Conservation (phyloP, 2,888 invertebrate genomes). For the Himalopsyche tibetana region DNA sequence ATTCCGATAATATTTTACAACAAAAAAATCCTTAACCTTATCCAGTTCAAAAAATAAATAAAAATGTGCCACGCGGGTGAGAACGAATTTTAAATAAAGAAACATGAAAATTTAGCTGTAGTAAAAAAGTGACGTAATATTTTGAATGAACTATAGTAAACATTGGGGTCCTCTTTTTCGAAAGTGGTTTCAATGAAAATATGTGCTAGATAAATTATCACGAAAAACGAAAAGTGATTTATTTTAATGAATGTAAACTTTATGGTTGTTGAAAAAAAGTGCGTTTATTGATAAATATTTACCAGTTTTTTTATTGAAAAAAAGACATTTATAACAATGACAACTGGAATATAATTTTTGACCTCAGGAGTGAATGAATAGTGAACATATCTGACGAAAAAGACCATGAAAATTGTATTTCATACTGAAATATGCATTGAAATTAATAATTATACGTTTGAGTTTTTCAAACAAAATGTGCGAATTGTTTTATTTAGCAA, state of each 20-base stretch:
- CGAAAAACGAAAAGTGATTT: not conserved
- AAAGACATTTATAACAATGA: not conserved
- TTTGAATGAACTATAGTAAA: slow-evolving; percentile 5
- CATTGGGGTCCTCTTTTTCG: not conserved
- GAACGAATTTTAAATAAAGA: slow-evolving; percentile 39
- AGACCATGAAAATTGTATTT: not conserved
- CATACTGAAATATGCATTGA: not conserved
- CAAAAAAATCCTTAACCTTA: not conserved
- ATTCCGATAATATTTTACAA: not conserved
- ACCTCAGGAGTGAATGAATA: slow-evolving; percentile 3
- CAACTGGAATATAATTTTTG: no score
- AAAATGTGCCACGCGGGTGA: slow-evolving; percentile 52
- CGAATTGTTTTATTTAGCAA: slow-evolving; percentile 3
- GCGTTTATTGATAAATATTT: not conserved
- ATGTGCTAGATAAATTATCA: not conserved
- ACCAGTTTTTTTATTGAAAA: not conserved
- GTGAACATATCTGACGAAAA: slow-evolving; percentile 25
- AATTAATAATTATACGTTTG: not conserved
- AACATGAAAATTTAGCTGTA: not conserved
- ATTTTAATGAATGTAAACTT: not conserved
- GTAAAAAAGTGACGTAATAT: slow-evolving; percentile 36
- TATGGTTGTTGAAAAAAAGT: slow-evolving; percentile 26
- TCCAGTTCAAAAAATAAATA: not conserved
- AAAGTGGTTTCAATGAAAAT: not conserved
- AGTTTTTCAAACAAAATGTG: not conserved